Conservation (phyloP, 2,113 vertebrate species). For the Urocolius indicus region DNA sequence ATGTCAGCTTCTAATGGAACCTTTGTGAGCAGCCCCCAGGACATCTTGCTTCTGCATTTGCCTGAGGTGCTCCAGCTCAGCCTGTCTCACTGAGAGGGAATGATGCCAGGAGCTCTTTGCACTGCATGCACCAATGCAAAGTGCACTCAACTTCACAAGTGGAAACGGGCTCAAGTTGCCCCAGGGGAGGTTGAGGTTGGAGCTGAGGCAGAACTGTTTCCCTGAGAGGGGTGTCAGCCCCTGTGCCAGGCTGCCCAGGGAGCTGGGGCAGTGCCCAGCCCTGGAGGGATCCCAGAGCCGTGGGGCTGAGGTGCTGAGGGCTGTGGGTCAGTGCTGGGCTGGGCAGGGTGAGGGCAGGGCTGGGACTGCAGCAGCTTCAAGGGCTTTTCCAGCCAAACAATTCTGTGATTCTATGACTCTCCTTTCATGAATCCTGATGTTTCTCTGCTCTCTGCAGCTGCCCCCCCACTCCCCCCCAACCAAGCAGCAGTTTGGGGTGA, state of each 20-base stretch:
- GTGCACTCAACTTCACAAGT: neutral
- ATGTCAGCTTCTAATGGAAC: neutral
- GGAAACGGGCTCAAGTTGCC: too few relatives aligned
- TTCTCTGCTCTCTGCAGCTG: neutral
- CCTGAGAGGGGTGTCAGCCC: too few relatives aligned
- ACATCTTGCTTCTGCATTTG: neutral
- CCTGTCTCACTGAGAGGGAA: neutral
- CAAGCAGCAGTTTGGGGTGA: neutral
- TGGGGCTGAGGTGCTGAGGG: too few relatives aligned
- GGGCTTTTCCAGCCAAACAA: too few relatives aligned
- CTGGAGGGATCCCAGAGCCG: too few relatives aligned
- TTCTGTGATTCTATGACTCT: neutral
- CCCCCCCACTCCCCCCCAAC: too few relatives aligned
- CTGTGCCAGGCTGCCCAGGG: too few relatives aligned
- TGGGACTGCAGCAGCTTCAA: too few relatives aligned
- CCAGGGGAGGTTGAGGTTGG: neutral
- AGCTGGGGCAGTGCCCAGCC: too few relatives aligned
- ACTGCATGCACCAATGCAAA: neutral
- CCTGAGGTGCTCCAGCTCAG: neutral
- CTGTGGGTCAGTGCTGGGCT: too few relatives aligned
- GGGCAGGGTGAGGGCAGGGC: too few relatives aligned
- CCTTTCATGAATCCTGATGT: rapidly evolving
- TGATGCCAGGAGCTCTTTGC: neutral
- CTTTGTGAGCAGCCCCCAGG: neutral
- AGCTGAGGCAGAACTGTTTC: too few relatives aligned